Percentiles rank a stretch among this genome's conserved stretches.
Conservation (phyloP, 2,113 vertebrate genomes). For the Pogona vitticeps region DNA sequence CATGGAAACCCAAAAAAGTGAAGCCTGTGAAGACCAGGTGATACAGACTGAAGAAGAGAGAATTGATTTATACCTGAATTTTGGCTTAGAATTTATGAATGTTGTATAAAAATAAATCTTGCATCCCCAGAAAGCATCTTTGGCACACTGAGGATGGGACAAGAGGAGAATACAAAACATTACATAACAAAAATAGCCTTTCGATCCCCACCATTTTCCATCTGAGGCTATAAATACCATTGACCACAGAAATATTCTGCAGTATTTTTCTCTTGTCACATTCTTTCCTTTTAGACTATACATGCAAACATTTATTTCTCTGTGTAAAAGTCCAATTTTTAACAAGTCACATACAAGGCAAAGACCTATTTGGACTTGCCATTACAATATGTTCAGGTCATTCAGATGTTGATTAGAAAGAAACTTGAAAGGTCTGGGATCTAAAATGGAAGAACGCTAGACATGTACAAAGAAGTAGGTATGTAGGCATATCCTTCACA, state of each 20-base stretch:
- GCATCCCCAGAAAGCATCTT: background rate
- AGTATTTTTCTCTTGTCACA: background rate
- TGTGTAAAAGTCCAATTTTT: no score
- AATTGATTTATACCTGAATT: constrained; percentile 12
- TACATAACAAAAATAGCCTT: background rate
- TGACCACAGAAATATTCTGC: background rate
- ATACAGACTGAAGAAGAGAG: constrained; percentile 18
- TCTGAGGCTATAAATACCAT: no score
- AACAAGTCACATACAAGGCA: background rate
- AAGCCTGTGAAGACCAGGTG: no score
- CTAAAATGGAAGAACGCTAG: background rate
- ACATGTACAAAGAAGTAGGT: constrained; percentile 2
- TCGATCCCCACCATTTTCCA: background rate
- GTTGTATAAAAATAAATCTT: background rate
- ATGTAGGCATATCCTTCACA: background rate
- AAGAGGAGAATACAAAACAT: background rate
- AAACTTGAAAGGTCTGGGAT: constrained; percentile 13
- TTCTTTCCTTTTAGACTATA: background rate
- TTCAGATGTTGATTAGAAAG: constrained; percentile 8
- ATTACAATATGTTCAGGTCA: constrained; percentile 5
- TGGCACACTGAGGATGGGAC: background rate
- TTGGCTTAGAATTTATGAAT: background rate
- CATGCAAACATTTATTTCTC: background rate
- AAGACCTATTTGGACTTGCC: background rate
- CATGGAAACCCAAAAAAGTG: no score